Base-by-base conservation (phyloP, 1,140 invertebrate genomes). In the Microplitis demolitor region DNA sequence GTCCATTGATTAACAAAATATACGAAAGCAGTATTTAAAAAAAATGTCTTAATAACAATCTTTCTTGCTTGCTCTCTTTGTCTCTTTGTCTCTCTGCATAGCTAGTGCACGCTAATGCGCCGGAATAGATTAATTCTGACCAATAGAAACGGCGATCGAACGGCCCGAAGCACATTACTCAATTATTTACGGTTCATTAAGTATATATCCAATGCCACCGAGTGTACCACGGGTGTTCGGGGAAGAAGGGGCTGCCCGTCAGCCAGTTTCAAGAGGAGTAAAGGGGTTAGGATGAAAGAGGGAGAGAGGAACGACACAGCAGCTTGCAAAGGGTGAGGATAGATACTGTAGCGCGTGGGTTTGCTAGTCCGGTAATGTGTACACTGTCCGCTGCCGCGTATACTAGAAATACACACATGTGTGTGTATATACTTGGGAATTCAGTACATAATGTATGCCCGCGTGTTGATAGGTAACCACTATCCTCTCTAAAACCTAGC, bases 171-270 rank as follows among this genome's bases (percentile, higher is more conserved):
- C 86, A 86, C 85, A 87, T 87, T 87, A 87, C 86, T 87, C 86
- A 87, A 87, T 87, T 87, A 87, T 87, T 87, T 87, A 87, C 80
- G 85, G 85, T 87, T 87, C 86, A 87, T 87, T 87, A 87, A 87
- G 86, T 87, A 87, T 87, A 87, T 85, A 87, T 87, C 85, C 85
- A 87, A 86, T 86, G 84, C 84, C 82, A 83, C 78, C 79, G 84
- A 83, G 81, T 82, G 81, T 84, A 83, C 80, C 58, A 73, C 56
- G 31, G 33, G 66, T 37, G 61, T 45, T n/a, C 54, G 67, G 37
- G 72, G 39, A 62, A 61, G 63, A 72, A 72, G n/a, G 63, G 64
- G 66, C 64, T 61, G 69, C 66, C 66, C 63, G 64, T 62, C 62
- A 66, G 60, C 61, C 66, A 71, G 61, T 37, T 66, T 16, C 33